Conservation (phyloP, 2,888 invertebrate species). For the Aleiodes alternator region DNA sequence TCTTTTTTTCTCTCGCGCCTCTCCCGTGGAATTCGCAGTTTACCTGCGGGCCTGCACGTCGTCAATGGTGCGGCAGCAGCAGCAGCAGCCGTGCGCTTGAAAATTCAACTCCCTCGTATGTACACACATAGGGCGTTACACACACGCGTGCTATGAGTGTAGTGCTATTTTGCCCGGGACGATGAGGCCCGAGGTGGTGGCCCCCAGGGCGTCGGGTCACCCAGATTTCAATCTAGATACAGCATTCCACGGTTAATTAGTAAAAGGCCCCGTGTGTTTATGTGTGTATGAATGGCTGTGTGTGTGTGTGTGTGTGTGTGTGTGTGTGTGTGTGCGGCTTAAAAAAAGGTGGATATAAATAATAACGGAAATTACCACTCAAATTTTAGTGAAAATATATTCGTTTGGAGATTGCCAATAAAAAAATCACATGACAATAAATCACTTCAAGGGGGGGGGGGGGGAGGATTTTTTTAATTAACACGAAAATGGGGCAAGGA, state of each 20-base stretch:
- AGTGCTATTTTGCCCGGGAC: constrained; percentile 50
- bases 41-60: constrained; percentile 50
- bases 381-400: background rate
- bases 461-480: no score
- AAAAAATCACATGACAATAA: no score
- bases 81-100: background rate
- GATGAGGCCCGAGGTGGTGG: constrained; percentile 70
- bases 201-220: constrained; percentile 73
- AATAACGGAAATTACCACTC: constrained; percentile 16
- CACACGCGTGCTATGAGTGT: constrained; percentile 33
- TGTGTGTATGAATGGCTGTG: constrained; percentile 51
- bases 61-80: constrained; percentile 35
- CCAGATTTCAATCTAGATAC: constrained; percentile 75
- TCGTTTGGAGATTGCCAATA: no score
- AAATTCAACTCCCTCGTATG: constrained; percentile 28
- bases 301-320: constrained; percentile 58
- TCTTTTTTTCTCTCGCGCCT: constrained; percentile 4
- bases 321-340: constrained; percentile 60
- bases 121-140: background rate
- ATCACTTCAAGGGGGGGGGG: no score
- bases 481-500: no score
- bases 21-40: constrained; percentile 26
- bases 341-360: constrained; percentile 12
- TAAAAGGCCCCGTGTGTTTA: constrained; percentile 71
- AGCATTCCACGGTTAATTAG: constrained; percentile 75